Evolutionary conservation across 2,113 vertebrate species (phyloP), one percentile per base, ranked within the genome.

Genomic region (Chascanopsetta lugubris): DNA sequence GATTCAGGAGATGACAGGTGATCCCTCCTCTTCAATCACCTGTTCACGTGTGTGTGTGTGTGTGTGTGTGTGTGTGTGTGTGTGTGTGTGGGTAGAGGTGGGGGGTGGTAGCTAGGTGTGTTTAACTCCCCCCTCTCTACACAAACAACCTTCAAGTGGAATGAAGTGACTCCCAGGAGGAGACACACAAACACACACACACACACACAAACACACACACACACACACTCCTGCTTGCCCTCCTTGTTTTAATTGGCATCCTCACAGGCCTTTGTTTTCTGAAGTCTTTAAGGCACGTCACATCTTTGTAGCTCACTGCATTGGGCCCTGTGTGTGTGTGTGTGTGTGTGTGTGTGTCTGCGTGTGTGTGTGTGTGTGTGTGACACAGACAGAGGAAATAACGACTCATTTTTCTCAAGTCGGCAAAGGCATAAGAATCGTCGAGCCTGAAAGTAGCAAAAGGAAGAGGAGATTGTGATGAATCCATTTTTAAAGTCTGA

Each of bases 241-340:
- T 38, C 34, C 69, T 18, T 75, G 61, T 67, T 85, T 89, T 80
- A 84, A 82, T 83, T 86, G 86, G 76, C 69, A 26, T 75, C 75
- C 70, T 3, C 21, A 24, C 45, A 47, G n/a, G 26, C 38, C 55
- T 83, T 83, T 84, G 34, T 75, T 67, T 77, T 82, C 70, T 61
- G 57, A 69, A 66, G 53, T 13, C 10, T 61, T 25, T 32, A 46
- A 63, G 40, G n/a, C 0, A 55, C 54, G 45, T 26, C 15, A 9
- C 27, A 3, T 57, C 38, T 51, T 61, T 56, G 45, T 55, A 62
- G 43, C 46, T 63, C 73, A 24, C 70, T 61, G 57, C 59, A 47
- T 49, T 77, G 4, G 25, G 40, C 21, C 60, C 49, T 24, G 25
- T 50, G 61, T 63, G 61, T 32, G 61, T 51, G 30, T 59, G 21